Evolutionary conservation across 1,140 invertebrate genomes (phyloP), one percentile per base, ranked within the genome.

Genomic region (Thereuonema tuberculata): DNA sequence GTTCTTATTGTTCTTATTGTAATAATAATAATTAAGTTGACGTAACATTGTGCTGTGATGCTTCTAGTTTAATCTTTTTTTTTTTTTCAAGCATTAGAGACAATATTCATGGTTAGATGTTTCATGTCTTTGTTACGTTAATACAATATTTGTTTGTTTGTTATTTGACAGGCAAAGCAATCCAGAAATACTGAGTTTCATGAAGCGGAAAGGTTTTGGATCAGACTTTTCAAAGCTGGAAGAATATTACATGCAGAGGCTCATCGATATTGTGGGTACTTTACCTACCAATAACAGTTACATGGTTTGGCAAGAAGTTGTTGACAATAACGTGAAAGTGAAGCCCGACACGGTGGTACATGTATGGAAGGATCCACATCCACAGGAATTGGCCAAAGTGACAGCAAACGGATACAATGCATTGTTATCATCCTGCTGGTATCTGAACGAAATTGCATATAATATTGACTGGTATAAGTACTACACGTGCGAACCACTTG

Each of bases 221-320:
- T 75, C 68, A 64, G 75, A 76, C 52, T 78, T 84, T 69, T 66
- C 71, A 1, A 70, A 76, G 37, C 72, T 90, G 1, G 83, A 89
- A 70, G 75, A 78, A 61, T 80, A 81, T 61, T 89, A 86, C 69
- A 81, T 89, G 62, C 72, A 81, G 64, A 80, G 78, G 62, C 59
- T 88, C 1, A 66, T 88, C 1, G 64, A 76, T 60, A 67, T 71
- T 28, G 67, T 74, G 5, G 63, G 67, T 29, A 64, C 66, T 20
- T 62, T 69, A 17, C 67, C 67, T 2, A 68, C 68, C 48, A 71
- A 74, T 23, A 25, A 58, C 53, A 62, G 28, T 15, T 79, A 84
- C 53, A 78, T 94, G 23, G 86, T 96, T 1, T 96, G 93, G 93
- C 89, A 96, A 75, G 92, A 95, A 75, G 87, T 95, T 0, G 86